Evolutionary conservation across 2,113 vertebrate species (phyloP).

Genomic region (Colius striatus): DNA sequence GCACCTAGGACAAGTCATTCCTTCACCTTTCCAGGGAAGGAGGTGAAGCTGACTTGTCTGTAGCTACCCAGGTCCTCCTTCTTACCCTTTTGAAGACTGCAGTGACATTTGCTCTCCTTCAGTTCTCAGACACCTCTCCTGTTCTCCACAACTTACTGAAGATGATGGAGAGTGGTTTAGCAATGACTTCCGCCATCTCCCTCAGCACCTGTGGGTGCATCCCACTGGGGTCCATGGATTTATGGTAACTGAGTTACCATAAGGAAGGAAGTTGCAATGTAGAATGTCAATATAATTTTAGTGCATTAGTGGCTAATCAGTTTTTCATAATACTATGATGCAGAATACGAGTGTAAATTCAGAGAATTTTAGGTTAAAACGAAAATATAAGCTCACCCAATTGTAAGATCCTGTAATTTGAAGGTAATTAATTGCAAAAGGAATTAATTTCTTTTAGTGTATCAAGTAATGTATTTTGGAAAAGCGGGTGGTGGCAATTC

Average conservation of each 20-base stretch:
- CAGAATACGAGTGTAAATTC: neutral
- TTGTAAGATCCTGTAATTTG: neutral
- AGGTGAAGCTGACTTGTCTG: no score
- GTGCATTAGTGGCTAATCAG: neutral
- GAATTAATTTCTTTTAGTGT: neutral
- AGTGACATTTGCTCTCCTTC: no score
- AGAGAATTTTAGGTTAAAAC: neutral
- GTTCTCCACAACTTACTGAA: no score
- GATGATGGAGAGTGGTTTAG: no score
- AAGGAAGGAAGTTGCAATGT: neutral
- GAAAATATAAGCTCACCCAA: rapidly evolving
- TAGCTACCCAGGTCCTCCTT: no score
- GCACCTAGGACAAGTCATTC: no score
- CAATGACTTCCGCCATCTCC: no score
- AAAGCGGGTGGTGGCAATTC: neutral
- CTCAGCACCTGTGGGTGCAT: no score
- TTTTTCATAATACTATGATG: neutral
- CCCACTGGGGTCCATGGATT: no score
- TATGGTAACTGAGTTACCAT: neutral
- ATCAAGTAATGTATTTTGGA: neutral
- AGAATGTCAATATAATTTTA: neutral
- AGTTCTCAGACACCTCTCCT: no score
- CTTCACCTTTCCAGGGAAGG: no score
- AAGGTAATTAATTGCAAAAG: neutral
- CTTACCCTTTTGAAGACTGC: no score